These are phyloP conservation scores for Agelastica alni DNA, from an alignment of 2,888 invertebrate species.

Conservation along the genomic window DNA sequence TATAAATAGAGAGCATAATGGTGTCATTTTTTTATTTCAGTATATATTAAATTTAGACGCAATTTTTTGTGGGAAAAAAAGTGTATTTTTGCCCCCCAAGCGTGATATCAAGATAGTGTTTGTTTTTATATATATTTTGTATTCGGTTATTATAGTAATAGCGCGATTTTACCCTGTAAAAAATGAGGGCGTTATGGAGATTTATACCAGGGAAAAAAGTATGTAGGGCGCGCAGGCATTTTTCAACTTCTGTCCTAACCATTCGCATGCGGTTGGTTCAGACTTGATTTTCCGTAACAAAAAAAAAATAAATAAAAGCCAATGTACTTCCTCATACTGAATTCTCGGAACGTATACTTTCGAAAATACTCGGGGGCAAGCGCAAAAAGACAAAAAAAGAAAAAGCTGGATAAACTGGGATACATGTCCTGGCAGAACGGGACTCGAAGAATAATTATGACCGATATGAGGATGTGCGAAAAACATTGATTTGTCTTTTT, in stretches of 20 bases:
- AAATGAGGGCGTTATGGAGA: constrained; percentile 14
- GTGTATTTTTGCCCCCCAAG: no score
- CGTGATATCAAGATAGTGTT: no score
- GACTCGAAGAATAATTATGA: background rate
- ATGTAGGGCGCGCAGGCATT: constrained; percentile 15
- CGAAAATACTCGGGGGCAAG: constrained; percentile 15
- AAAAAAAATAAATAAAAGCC: constrained; percentile 24
- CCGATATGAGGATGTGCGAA: background rate
- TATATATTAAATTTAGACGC: no score
- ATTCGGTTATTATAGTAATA: no score
- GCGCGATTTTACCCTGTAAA: background rate
- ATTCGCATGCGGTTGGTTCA: constrained; percentile 21
- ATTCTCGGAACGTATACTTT: constrained; percentile 23
- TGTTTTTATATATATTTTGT: background rate
- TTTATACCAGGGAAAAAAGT: constrained; percentile 19
- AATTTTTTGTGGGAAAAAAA: no score
- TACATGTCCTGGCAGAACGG: background rate
- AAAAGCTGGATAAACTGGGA: constrained; percentile 1
- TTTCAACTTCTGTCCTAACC: constrained; percentile 24
- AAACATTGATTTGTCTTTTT: background rate
- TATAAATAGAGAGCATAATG: no score
- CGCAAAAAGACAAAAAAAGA: constrained; percentile 23
- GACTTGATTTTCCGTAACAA: constrained; percentile 26
- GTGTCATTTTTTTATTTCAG: no score
- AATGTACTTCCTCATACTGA: constrained; percentile 21